These are phyloP conservation scores for Nymphicus hollandicus DNA, from an alignment of 2,113 vertebrate species.

Conservation along the genomic window DNA sequence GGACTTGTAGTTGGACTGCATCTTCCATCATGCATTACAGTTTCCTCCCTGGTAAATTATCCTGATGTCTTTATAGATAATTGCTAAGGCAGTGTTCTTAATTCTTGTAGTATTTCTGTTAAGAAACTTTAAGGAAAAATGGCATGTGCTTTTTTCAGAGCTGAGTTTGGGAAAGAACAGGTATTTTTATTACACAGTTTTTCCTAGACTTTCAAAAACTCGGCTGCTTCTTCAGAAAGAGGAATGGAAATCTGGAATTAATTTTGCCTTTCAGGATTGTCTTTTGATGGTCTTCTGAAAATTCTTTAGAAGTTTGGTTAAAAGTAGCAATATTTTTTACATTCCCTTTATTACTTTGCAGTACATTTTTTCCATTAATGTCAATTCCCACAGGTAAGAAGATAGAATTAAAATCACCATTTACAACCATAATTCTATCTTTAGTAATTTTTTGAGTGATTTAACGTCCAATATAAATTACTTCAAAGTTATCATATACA, in stretches of 20 bases:
- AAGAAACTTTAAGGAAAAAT: background rate
- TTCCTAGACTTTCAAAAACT: background rate
- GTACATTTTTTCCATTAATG: background rate
- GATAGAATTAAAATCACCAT: background rate
- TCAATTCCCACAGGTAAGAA: background rate
- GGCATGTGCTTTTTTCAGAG: background rate
- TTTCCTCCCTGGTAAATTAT: background rate
- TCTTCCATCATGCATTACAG: background rate
- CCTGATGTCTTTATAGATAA: background rate
- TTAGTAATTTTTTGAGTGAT: background rate
- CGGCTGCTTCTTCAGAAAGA: background rate
- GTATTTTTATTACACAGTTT: background rate
- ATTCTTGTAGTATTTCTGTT: background rate
- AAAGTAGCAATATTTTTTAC: background rate
- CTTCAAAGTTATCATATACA: background rate
- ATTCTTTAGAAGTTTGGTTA: background rate
- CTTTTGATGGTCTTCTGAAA: background rate
- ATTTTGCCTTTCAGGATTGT: background rate
- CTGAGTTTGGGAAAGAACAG: background rate
- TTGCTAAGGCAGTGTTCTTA: background rate
- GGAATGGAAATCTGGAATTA: background rate
- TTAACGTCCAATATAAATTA: background rate
- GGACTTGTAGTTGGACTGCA: background rate
- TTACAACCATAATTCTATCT: background rate
- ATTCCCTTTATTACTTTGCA: background rate